A percentile compares a stretch with the other conserved stretches of the same genome.
phyloP scores from a whole-genome alignment of 1,140 invertebrate genomes.

The Euura lappo region DNA sequence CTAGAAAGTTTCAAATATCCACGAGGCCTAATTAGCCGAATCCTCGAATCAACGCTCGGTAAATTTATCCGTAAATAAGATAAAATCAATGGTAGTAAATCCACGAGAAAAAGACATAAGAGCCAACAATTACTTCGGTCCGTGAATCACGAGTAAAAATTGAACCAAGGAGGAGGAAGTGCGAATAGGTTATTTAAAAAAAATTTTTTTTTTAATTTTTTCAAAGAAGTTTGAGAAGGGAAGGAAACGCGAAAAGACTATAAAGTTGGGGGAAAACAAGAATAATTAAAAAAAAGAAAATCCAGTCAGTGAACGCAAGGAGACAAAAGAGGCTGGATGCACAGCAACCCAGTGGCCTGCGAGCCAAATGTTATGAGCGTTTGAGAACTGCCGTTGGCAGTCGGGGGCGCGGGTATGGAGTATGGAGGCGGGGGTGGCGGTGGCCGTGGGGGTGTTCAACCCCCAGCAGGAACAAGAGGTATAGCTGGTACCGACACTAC shows the following conservation, averaged over 20 bases:
- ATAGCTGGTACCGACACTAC: conserved; percentile 56
- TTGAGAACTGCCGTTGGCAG: conserved; percentile 48
- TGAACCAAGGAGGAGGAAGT: conserved; percentile 33
- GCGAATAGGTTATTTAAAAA: conserved; percentile 17
- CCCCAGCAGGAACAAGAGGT: conserved; percentile 48
- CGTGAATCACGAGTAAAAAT: conserved; percentile 30
- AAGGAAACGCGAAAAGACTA: conserved; percentile 19
- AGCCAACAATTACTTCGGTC: no score
- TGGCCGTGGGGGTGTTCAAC: conserved; percentile 54
- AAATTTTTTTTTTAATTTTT: no score
- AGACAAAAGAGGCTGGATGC: conserved; percentile 26
- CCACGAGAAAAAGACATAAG: no score
- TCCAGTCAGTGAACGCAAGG: conserved; percentile 19
- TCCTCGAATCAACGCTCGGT: no score
- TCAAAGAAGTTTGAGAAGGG: neutral
- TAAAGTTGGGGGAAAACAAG: no score
- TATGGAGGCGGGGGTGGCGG: conserved; percentile 51
- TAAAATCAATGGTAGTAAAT: no score
- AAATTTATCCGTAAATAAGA: no score
- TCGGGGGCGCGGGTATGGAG: conserved; percentile 52
- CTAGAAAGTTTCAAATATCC: neutral
- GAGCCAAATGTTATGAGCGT: conserved; percentile 48
- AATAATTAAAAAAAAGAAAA: no score
- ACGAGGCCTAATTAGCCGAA: conserved; percentile 2
- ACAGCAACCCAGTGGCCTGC: conserved; percentile 23